Base-by-base conservation (phyloP, 2,888 invertebrate species). In the Napeogenes sylphis region DNA sequence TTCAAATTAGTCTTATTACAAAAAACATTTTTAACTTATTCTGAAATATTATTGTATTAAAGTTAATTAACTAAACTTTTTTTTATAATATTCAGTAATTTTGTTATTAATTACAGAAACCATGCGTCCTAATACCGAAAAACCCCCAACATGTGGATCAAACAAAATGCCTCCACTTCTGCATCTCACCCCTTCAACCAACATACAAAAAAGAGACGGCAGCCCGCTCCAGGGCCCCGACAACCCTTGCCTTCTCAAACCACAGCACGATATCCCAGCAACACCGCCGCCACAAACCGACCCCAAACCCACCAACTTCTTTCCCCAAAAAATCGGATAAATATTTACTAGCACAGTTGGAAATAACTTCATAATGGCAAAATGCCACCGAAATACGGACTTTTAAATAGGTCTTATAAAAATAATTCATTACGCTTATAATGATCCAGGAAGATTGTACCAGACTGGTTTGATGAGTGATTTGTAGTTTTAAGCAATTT, bases 121-220 rank as follows among this genome's bases (percentile, higher is more conserved):
- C 67, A 90, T 90, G 90, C 89, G 90, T 66, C 88, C 90, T 2
- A 89, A 85, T 75, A 69, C 84, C 4, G 87, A 89, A 2, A 81
- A 83, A 72, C 81, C 87, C 30, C 83, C 87, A n/a, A 73, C 84
- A 35, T 82, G 84, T 66, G 80, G 87, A 0, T 85, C 82, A 67
- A 65, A 70, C 45, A 79, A 81, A 65, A 75, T 86, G 55, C 90
- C 90, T 1, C 79, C 63, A 2, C 13, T 79, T 56, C 75, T 90
- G 13, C 85, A 90, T 65, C 74, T 90, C 59, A 89, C 90, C 4
- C 87, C 88, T 21, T 81, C 88, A 3, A 79, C 76, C 42, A 73
- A 77, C 14, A 76, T 73, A 35, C 84, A 84, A 63, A 85, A 81
- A 71, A 79, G 72, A n/a, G 85, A 85, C 45, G 76, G 74, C 56